Base-by-base conservation (phyloP, 2,888 invertebrate genomes). In the Scaptomyza reducta region DNA sequence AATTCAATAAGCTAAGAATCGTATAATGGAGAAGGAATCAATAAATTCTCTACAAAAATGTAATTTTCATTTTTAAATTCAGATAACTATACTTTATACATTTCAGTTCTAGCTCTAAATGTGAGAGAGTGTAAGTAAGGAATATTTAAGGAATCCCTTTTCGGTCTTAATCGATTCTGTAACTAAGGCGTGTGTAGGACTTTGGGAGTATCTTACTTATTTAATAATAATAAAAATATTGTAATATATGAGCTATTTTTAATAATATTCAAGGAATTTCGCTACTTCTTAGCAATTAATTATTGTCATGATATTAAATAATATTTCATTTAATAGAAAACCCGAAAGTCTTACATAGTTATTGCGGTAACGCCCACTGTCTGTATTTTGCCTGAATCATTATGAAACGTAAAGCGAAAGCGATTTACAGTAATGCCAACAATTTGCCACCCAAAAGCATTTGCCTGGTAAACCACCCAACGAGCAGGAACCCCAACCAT, bases 351-450 rank as follows among this genome's bases (percentile, higher is more conserved):
- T 13, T 16, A 29, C 1, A 10, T 22, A 27, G 54, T 59, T 42
- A 14, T 58, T 40, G 53, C 16, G 60, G 35, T 62, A 55, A 53
- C 41, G 56, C 67, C 87, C 83, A 83, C 64, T 76, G 83, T 82
- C 64, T 29, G 14, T 38, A 62, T 53, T 31, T 62, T 69, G 74
- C 65, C 70, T 67, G 62, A 73, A 71, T 84, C 82, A 89, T 89
- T 87, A 84, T 89, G 88, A 84, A 88, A 81, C 84, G 88, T 87
- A 87, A 86, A 79, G 75, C 79, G 80, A 81, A 89, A 89, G 88
- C 88, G 88, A 89, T 87, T 87, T 88, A 84, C 79, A 87, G 87
- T 87, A 87, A 87, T 88, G 82, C 88, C 75, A 79, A 88, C 87
- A 88, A 87, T 84, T 88, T 86, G 66, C 84, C 86, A 67, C 74